These are phyloP conservation scores for Agrochola lychnidis DNA, from an alignment of 2,888 invertebrate genomes.

Conservation along the genomic window DNA sequence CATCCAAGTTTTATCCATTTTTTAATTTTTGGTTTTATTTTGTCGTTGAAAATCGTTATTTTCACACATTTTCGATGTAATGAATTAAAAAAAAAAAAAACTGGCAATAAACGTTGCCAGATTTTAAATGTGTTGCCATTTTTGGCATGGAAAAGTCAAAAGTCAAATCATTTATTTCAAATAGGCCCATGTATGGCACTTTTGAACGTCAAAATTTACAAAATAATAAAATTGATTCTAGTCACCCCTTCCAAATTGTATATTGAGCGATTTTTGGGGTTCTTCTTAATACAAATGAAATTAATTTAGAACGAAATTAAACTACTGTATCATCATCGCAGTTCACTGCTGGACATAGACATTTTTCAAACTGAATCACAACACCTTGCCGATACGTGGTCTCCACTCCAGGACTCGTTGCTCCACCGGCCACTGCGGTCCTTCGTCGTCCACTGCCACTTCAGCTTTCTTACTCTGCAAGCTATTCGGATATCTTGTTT, in stretches of 20 bases:
- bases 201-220: too few relatives aligned
- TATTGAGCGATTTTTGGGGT: background rate
- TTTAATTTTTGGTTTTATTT: background rate
- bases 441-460: background rate
- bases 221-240: too few relatives aligned
- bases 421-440: background rate
- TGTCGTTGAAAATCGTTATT: background rate
- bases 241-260: background rate
- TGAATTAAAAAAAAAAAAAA: background rate
- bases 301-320: conserved; percentile 1
- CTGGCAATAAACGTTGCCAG: too few relatives aligned
- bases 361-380: too few relatives aligned
- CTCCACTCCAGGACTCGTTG: too few relatives aligned
- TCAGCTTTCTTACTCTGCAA: too few relatives aligned
- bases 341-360: too few relatives aligned
- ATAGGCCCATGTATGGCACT: too few relatives aligned
- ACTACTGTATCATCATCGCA: background rate
- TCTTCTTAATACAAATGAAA: background rate
- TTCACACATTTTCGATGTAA: background rate
- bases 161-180: too few relatives aligned
- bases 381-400: background rate
- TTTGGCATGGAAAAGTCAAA: too few relatives aligned
- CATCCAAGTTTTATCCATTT: background rate
- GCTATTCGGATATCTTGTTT: too few relatives aligned
- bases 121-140: too few relatives aligned